A percentile compares a stretch with the other conserved stretches of the same genome.
These are phyloP conservation scores for Ursus arctos DNA, from an alignment of 2,113 vertebrate genomes.

Conservation along the genomic window DNA sequence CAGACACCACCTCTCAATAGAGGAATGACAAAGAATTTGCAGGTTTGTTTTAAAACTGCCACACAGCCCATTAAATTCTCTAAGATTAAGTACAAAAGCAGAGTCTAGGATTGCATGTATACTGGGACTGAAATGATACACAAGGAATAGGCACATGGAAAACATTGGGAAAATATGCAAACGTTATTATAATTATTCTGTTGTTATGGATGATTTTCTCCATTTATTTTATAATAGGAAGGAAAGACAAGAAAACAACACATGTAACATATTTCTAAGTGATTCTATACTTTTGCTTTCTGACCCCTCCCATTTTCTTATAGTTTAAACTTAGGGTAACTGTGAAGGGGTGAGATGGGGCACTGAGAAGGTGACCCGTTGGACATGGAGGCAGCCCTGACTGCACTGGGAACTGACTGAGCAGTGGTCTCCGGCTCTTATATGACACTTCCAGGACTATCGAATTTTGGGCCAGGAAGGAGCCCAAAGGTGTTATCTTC, in stretches of 20 bases:
- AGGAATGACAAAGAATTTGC: not conserved
- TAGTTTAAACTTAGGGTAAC: not conserved
- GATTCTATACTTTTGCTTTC: not conserved
- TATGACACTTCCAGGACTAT: not conserved
- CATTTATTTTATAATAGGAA: conserved; percentile 30
- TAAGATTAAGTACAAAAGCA: not conserved
- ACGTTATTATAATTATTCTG: not conserved
- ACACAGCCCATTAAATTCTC: not conserved
- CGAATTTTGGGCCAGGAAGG: not conserved
- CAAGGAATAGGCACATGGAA: not conserved
- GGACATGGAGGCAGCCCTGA: not conserved
- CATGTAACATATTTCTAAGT: not conserved
- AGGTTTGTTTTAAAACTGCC: conserved; percentile 7
- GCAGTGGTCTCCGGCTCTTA: not conserved
- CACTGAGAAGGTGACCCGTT: not conserved
- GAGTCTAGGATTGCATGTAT: not conserved
- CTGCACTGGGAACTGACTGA: not conserved
- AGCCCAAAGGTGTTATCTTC: not conserved
- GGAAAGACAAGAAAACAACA: not conserved
- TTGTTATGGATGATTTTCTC: not conserved
- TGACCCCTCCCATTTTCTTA: not conserved
- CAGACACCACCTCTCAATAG: not conserved
- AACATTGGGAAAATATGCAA: not conserved
- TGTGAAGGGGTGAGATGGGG: no score
- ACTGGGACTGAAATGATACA: not conserved